These are phyloP conservation scores for Andrena chrysosceles DNA, from an alignment of 2,888 invertebrate species.

Conservation along the genomic window DNA sequence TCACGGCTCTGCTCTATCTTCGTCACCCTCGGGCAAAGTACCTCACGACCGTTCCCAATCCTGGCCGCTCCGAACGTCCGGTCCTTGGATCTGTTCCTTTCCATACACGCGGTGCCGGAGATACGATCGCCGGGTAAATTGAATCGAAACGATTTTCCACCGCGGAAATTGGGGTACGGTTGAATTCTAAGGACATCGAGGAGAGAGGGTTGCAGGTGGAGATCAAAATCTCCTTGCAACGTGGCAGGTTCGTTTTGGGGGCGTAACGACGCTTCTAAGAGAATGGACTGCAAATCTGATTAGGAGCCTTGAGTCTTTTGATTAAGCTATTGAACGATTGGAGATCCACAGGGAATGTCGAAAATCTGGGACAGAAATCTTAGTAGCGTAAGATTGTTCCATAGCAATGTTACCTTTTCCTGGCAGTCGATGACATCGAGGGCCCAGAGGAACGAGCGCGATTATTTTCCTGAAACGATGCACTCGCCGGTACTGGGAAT, in stretches of 20 bases:
- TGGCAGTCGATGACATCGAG: constrained; percentile 15
- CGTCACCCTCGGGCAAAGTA: constrained; percentile 50
- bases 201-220: not conserved
- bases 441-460: constrained; percentile 17
- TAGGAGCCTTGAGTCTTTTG: not conserved
- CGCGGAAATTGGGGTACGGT: not conserved
- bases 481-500: constrained; percentile 33
- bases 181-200: not conserved
- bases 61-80: constrained; percentile 58
- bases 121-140: constrained; percentile 43
- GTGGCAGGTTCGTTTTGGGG: too few relatives aligned
- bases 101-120: constrained; percentile 47
- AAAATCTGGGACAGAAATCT: not conserved
- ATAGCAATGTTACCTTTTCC: not conserved
- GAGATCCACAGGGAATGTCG: not conserved
- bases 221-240: too few relatives aligned
- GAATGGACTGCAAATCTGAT: not conserved
- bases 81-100: constrained; percentile 46
- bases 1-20: constrained; percentile 29
- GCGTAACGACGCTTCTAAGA: not conserved
- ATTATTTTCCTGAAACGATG: constrained; percentile 43
- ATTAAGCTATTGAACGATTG: not conserved
- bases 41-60: constrained; percentile 72
- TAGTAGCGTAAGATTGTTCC: not conserved
- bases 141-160: constrained; percentile 36